A percentile compares a stretch with the other conserved stretches of the same genome.
Conservation (phyloP, 1,140 invertebrate genomes). For the Chlorops oryzae region DNA sequence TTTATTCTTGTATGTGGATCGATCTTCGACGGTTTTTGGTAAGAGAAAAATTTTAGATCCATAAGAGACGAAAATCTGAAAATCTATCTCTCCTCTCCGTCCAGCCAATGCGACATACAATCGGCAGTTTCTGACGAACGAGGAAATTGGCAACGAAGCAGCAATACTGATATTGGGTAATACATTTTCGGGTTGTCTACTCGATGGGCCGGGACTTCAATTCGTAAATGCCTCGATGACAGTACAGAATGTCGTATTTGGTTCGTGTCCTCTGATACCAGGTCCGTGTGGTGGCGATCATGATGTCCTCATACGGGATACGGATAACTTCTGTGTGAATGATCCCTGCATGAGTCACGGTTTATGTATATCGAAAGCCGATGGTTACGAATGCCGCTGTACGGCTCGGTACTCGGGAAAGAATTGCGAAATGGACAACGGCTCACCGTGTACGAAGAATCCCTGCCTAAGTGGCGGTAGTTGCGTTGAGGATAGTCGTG, state of each 20-base stretch:
- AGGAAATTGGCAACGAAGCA: slow-evolving; percentile 58
- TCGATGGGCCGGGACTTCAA: slow-evolving; percentile 74
- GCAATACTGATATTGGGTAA: slow-evolving; percentile 68
- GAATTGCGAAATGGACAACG: slow-evolving; percentile 75
- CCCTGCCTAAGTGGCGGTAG: slow-evolving; percentile 71
- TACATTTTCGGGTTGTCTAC: slow-evolving; percentile 73
- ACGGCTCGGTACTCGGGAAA: slow-evolving; percentile 70
- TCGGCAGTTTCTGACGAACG: slow-evolving; percentile 62
- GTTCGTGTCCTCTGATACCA: slow-evolving; percentile 63
- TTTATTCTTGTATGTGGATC: slow-evolving; percentile 53
- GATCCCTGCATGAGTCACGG: slow-evolving; percentile 78
- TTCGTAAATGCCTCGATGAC: slow-evolving; percentile 61
- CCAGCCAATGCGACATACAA: slow-evolving; percentile 74
- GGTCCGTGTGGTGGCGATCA: slow-evolving; percentile 59
- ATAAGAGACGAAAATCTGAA: neutral
- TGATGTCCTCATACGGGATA: slow-evolving; percentile 52
- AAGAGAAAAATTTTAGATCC: slow-evolving; percentile 17
- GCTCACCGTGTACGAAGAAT: slow-evolving; percentile 61
- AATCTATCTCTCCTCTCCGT: slow-evolving; percentile 41
- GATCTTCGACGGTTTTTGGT: slow-evolving; percentile 39
- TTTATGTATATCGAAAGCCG: slow-evolving; percentile 64
- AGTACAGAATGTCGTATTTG: slow-evolving; percentile 64
- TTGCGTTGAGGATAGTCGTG: slow-evolving; percentile 65
- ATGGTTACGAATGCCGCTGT: slow-evolving; percentile 74
- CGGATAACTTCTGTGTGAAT: slow-evolving; percentile 65